These are phyloP conservation scores for Agriotes lineatus DNA, from an alignment of 2,888 invertebrate genomes.

Conservation along the genomic window DNA sequence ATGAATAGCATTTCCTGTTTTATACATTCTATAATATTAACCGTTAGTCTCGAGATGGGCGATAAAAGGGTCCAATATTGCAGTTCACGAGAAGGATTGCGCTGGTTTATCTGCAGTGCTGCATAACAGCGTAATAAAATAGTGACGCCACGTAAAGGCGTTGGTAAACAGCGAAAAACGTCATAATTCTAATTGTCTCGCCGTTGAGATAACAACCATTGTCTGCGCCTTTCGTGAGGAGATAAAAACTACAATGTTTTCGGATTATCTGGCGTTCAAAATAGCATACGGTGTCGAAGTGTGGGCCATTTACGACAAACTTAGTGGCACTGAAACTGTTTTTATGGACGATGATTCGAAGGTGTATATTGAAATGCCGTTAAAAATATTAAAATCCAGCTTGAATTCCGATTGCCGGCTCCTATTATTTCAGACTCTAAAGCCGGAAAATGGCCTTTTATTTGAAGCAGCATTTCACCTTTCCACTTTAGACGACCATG, in stretches of 20 bases:
- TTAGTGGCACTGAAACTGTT: neutral
- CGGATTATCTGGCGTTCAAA: constrained; percentile 2
- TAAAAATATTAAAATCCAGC: neutral
- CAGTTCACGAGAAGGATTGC: constrained; percentile 2
- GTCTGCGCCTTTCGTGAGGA: neutral
- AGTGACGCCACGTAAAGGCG: neutral
- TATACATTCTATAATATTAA: constrained; percentile 5
- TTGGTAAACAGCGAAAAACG: neutral
- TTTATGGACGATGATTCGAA: constrained; percentile 1
- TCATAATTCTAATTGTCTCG: neutral
- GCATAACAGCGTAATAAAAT: constrained; percentile 3
- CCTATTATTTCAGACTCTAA: too few relatives aligned
- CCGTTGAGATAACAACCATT: constrained; percentile 6
- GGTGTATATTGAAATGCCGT: neutral
- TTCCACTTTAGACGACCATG: too few relatives aligned
- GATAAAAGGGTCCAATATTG: constrained; percentile 2
- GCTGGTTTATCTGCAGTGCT: constrained; percentile 11
- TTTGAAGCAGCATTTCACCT: too few relatives aligned
- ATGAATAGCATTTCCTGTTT: constrained; percentile 16
- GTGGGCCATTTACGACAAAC: neutral
- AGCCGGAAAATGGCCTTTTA: too few relatives aligned
- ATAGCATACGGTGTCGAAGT: neutral
- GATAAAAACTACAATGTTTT: neutral
- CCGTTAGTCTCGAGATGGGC: neutral
- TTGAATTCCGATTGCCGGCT: too few relatives aligned